A percentile compares a stretch with the other conserved stretches of the same genome.
Conservation (phyloP, 1,140 invertebrate species). For the Pararge aegeria region DNA sequence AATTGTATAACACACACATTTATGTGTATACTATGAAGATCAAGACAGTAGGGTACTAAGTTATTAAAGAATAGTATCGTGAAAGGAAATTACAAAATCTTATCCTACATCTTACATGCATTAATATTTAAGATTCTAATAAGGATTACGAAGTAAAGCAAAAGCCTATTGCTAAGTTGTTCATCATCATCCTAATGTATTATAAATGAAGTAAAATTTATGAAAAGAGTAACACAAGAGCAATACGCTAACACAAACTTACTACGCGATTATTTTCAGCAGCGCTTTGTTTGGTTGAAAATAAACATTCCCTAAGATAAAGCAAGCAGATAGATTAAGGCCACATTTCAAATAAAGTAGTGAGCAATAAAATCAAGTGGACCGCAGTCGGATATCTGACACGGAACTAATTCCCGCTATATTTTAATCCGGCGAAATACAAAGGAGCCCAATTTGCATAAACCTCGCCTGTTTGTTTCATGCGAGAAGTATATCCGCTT, state of each 20-base stretch:
- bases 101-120: too few relatives aligned
- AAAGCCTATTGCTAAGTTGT: too few relatives aligned
- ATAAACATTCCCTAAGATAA: constrained; percentile 26
- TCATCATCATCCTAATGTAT: too few relatives aligned
- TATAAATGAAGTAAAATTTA: too few relatives aligned
- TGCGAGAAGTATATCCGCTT: constrained; percentile 74
- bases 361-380: constrained; percentile 61
- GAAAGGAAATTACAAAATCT: too few relatives aligned
- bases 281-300: not conserved
- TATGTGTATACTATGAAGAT: too few relatives aligned
- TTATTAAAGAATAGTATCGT: too few relatives aligned
- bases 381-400: constrained; percentile 67
- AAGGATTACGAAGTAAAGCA: too few relatives aligned
- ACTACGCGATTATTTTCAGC: not conserved
- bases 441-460: constrained; percentile 78
- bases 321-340: constrained; percentile 36
- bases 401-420: constrained; percentile 76
- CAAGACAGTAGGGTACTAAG: too few relatives aligned
- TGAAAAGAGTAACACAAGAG: too few relatives aligned
- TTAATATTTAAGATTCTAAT: too few relatives aligned
- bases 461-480: constrained; percentile 76
- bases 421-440: constrained; percentile 77
- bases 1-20: too few relatives aligned
- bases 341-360: constrained; percentile 57
- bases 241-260: not conserved